A percentile compares a stretch with the other conserved stretches of the same genome.
Conservation (phyloP, 2,888 invertebrate genomes). For the Cantharis lateralis region DNA sequence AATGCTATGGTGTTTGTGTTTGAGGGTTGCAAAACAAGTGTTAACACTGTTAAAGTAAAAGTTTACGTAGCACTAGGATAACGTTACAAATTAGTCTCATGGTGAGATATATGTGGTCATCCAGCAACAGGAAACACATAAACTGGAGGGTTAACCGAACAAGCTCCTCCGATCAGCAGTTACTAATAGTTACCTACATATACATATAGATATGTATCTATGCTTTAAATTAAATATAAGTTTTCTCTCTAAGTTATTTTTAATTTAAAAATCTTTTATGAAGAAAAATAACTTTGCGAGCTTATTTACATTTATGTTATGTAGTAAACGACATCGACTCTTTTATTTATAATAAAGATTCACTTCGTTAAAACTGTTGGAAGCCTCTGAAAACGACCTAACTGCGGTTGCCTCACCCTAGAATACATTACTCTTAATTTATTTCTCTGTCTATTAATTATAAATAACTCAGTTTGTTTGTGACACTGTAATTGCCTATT, state of each 20-base stretch:
- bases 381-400: constrained; percentile 18
- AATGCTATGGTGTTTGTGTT: constrained; percentile 38
- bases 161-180: constrained; percentile 22
- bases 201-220: background rate
- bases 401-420: constrained; percentile 20
- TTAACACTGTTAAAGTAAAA: constrained; percentile 36
- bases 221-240: background rate
- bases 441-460: constrained; percentile 31
- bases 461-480: constrained; percentile 30
- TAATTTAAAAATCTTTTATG: background rate
- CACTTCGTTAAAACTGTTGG: constrained; percentile 15
- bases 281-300: background rate
- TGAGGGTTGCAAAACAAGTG: constrained; percentile 39
- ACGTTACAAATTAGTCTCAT: constrained; percentile 43
- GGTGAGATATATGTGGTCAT: constrained; percentile 44
- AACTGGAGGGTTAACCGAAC: constrained; percentile 32
- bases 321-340: background rate
- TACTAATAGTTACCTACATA: constrained; percentile 14
- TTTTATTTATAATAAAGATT: constrained; percentile 8
- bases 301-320: background rate
- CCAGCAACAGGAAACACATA: constrained; percentile 40
- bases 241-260: background rate
- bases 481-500: constrained; percentile 29
- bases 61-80: constrained; percentile 36
- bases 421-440: constrained; percentile 32